Percentiles rank a stretch among this genome's conserved stretches.
These are phyloP conservation scores for Pteria penguin DNA, from an alignment of 2,888 invertebrate species.

Conservation along the genomic window DNA sequence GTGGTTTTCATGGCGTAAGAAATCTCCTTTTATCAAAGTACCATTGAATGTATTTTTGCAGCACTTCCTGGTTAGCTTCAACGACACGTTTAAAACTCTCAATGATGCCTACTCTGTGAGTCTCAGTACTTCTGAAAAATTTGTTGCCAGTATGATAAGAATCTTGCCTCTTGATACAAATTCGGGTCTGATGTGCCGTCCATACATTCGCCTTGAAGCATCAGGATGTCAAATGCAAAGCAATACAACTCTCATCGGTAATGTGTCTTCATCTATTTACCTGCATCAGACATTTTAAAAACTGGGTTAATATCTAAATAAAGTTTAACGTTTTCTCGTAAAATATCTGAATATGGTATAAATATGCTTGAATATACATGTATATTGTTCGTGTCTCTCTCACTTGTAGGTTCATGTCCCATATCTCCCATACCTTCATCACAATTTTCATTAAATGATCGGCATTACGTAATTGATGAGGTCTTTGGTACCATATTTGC, in stretches of 20 bases:
- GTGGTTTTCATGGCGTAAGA: too few species aligned
- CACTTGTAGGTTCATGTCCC: background rate
- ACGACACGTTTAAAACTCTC: slow-evolving; percentile 11
- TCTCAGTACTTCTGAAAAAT: slow-evolving; percentile 13
- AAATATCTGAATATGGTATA: too few species aligned
- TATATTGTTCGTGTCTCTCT: too few species aligned
- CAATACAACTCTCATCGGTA: too few species aligned
- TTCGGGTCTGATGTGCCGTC: slow-evolving; percentile 21
- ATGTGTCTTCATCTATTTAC: too few species aligned
- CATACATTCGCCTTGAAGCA: slow-evolving; percentile 36
- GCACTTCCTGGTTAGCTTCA: slow-evolving; percentile 26
- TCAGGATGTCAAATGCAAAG: slow-evolving; percentile 13
- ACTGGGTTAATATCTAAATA: too few species aligned
- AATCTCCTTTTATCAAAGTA: too few species aligned
- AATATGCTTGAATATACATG: too few species aligned
- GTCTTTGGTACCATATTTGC: slow-evolving; percentile 40
- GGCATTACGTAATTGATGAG: slow-evolving; percentile 33
- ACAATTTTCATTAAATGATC: slow-evolving; percentile 6
- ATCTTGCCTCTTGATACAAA: slow-evolving; percentile 21
- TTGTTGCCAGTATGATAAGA: slow-evolving; percentile 37
- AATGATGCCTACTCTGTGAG: slow-evolving; percentile 25
- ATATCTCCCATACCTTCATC: background rate
- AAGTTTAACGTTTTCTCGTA: too few species aligned
- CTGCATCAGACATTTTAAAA: too few species aligned
- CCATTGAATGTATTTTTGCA: too few species aligned